Evolutionary conservation across 2,888 invertebrate species (phyloP).

Genomic region (Cataglyphis altisquamis): DNA sequence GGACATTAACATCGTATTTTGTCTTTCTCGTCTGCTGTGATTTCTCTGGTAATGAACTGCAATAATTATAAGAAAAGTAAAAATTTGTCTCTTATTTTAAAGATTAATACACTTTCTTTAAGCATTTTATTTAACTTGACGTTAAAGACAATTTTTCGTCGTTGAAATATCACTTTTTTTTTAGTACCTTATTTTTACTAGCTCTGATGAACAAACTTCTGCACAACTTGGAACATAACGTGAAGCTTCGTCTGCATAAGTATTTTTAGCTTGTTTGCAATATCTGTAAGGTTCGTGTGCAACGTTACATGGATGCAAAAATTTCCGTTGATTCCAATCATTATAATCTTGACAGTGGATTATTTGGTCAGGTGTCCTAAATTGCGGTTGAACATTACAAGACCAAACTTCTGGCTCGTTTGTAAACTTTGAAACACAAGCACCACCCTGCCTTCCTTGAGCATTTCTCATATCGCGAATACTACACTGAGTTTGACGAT

Average conservation of each 20-base stretch:
- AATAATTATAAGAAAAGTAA: background rate
- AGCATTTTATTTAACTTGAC: background rate
- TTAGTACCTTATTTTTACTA: background rate
- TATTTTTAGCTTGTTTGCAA: background rate
- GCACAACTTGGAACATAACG: background rate
- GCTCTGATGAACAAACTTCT: background rate
- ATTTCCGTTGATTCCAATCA: slow-evolving; percentile 2
- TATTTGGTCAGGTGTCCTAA: slow-evolving; percentile 5
- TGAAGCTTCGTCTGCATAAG: background rate
- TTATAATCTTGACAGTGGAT: background rate
- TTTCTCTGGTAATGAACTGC: background rate
- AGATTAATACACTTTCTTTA: background rate
- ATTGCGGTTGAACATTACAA: slow-evolving; percentile 10
- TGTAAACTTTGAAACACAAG: background rate
- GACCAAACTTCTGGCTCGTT: slow-evolving; percentile 33
- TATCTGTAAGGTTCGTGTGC: background rate
- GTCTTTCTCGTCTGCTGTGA: slow-evolving; percentile 2
- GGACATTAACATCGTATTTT: background rate
- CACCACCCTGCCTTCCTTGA: background rate
- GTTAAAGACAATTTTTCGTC: background rate
- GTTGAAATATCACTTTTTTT: background rate
- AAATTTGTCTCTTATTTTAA: background rate
- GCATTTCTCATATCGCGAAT: background rate
- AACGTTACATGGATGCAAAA: background rate
- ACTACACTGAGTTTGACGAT: slow-evolving; percentile 22